Evolutionary conservation across 2,113 vertebrate genomes (phyloP).

Genomic region (Eulacestoma nigropectus): DNA sequence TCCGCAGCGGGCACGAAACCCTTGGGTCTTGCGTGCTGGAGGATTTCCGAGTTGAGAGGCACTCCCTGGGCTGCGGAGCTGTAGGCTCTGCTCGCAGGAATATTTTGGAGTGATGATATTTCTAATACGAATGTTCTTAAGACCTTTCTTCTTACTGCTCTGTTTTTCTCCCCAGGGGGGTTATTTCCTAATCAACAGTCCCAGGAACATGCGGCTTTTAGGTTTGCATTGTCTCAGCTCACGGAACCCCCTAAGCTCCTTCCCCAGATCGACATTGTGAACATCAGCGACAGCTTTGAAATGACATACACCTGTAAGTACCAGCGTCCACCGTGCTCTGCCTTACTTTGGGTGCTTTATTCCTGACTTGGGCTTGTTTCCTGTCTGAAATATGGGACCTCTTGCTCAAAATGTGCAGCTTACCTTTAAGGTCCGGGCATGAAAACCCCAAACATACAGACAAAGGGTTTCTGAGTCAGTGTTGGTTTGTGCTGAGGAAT

Average conservation of each 20-base stretch:
- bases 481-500: constrained; percentile 1
- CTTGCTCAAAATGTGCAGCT: background rate
- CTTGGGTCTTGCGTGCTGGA: fast-evolving
- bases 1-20: fast-evolving
- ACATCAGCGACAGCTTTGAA: constrained; percentile 96
- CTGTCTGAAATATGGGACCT: background rate
- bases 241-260: constrained; percentile 97
- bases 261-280: constrained; percentile 99
- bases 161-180: constrained; percentile 80
- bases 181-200: constrained; percentile 93
- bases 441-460: background rate
- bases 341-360: background rate
- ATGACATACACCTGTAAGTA: constrained; percentile 99
- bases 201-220: constrained; percentile 98
- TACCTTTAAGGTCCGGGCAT: background rate
- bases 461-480: background rate
- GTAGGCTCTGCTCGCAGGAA: background rate
- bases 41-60: background rate
- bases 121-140: background rate
- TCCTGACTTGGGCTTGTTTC: background rate
- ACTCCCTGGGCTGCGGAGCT: background rate
- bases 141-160: background rate
- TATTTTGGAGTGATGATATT: background rate
- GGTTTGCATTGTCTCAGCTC: constrained; percentile 94
- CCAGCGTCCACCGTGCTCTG: background rate